A percentile compares a stretch with the other conserved stretches of the same genome.
Conservation (phyloP, 2,797 vertebrate genomes). For the Lates japonicus region DNA sequence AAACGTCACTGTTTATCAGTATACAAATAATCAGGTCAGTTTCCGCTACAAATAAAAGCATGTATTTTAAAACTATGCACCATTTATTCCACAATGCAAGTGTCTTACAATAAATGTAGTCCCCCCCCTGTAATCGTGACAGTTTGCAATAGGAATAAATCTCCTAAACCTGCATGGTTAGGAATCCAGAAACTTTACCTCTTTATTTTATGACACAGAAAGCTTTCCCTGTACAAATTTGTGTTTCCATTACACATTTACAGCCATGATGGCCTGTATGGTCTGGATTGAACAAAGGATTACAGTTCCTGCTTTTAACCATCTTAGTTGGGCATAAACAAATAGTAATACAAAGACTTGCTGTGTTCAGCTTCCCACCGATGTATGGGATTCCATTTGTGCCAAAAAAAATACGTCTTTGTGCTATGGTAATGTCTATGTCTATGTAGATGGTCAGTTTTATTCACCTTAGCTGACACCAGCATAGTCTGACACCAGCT, state of each 20-base stretch:
- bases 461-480: too few relatives aligned
- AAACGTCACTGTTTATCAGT: not conserved
- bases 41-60: not conserved
- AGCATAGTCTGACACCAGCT: too few relatives aligned
- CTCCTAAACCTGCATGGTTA: not conserved
- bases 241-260: conserved; percentile 14
- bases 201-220: not conserved
- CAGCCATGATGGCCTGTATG: not conserved
- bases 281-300: not conserved
- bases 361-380: not conserved
- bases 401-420: too few relatives aligned
- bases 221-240: not conserved
- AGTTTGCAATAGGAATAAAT: not conserved
- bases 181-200: not conserved
- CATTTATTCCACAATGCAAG: not conserved
- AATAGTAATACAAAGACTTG: not conserved
- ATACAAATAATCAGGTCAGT: not conserved
- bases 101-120: not conserved
- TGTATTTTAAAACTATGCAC: not conserved
- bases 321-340: not conserved
- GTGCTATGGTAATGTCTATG: too few relatives aligned
- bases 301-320: not conserved
- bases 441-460: too few relatives aligned
- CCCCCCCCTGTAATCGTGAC: not conserved
- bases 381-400: too few relatives aligned